These are phyloP conservation scores for Agelas oroides DNA, from an alignment of 37 sponge, comb jelly and placozoan genomes.

Conservation along the genomic window DNA sequence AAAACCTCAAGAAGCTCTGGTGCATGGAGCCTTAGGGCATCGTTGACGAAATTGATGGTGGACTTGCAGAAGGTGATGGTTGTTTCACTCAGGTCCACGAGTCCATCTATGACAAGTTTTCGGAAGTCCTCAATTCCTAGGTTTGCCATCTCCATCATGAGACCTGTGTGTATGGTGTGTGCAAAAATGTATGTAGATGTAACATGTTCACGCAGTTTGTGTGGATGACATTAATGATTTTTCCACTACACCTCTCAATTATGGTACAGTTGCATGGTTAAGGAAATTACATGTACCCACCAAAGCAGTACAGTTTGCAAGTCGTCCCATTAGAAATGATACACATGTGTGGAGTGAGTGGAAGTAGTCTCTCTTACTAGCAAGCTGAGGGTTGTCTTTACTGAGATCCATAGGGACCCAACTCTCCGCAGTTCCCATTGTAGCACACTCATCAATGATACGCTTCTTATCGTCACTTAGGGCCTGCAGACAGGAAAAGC, in stretches of 20 bases:
- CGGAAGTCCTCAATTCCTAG: conserved; percentile 71
- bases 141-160: conserved; percentile 73
- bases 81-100: conserved; percentile 75
- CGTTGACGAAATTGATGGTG: conserved; percentile 49
- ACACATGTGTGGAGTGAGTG: too few relatives aligned
- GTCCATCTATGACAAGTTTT: conserved; percentile 56
- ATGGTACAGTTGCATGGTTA: too few relatives aligned
- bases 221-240: too few relatives aligned
- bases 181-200: neutral
- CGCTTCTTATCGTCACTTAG: conserved; percentile 36
- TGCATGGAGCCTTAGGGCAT: conserved; percentile 58
- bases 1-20: conserved; percentile 71
- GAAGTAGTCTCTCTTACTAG: too few relatives aligned
- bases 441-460: conserved; percentile 46
- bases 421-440: conserved; percentile 54
- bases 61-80: conserved; percentile 71
- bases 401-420: conserved; percentile 81
- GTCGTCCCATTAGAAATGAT: too few relatives aligned
- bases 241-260: too few relatives aligned
- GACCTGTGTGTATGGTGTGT: neutral
- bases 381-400: conserved; percentile 25
- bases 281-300: too few relatives aligned
- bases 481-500: conserved; percentile 30
- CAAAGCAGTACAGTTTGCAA: too few relatives aligned
- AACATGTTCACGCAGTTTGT: too few relatives aligned